phyloP scores from a whole-genome alignment of 2,113 vertebrate genomes.

The Catharus fuscescens region DNA sequence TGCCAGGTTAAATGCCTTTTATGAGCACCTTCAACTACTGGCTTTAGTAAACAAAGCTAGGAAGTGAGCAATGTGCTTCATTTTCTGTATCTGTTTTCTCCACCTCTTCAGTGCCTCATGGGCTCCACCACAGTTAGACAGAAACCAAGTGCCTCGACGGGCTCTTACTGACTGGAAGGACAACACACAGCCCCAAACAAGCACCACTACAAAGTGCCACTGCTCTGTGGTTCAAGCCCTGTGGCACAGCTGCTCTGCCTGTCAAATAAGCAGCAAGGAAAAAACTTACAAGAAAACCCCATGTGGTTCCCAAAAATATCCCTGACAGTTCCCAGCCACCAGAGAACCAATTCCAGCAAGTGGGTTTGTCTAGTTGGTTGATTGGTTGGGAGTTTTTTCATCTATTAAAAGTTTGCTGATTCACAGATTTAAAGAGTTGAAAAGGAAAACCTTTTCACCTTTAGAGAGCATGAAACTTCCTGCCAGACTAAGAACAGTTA shows the following conservation, averaged over 20 bases:
- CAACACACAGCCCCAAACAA: rapidly evolving
- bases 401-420: not conserved
- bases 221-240: not conserved
- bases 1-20: not conserved
- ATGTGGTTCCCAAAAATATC: not conserved
- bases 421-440: not conserved
- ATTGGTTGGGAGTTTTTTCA: not conserved
- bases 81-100: not conserved
- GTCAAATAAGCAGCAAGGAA: not conserved
- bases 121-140: not conserved
- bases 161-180: rapidly evolving
- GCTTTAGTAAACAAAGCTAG: not conserved
- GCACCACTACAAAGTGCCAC: not conserved
- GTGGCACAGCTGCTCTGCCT: not conserved
- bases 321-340: rapidly evolving
- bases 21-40: not conserved
- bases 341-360: not conserved
- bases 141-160: rapidly evolving
- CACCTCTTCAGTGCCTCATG: not conserved
- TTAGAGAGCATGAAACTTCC: not conserved
- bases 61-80: not conserved
- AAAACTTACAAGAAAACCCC: not conserved
- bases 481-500: not conserved
- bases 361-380: not conserved
- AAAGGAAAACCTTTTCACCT: not conserved